These are phyloP conservation scores for Apamea anceps DNA, from an alignment of 2,888 invertebrate genomes.

Conservation along the genomic window DNA sequence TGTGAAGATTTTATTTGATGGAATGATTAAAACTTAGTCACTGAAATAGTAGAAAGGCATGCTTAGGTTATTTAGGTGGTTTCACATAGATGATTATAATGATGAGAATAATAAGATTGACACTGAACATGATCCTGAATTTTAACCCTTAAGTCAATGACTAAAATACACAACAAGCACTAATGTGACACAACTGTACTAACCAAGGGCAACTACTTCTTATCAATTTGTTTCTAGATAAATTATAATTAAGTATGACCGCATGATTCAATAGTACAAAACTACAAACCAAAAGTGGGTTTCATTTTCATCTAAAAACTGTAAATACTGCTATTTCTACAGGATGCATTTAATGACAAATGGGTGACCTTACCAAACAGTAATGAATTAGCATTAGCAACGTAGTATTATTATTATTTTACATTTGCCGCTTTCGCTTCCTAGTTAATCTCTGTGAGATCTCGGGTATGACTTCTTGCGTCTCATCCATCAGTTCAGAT, in stretches of 20 bases:
- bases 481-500: slow-evolving; percentile 68
- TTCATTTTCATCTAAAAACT: slow-evolving; percentile 20
- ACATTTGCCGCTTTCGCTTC: slow-evolving; percentile 77
- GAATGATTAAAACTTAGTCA: slow-evolving; percentile 1
- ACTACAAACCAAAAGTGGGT: slow-evolving; percentile 25
- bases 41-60: neutral
- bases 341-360: slow-evolving; percentile 19
- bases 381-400: slow-evolving; percentile 36
- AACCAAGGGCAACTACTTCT: neutral
- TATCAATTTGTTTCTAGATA: too few relatives aligned
- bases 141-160: neutral
- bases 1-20: neutral
- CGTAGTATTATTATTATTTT: slow-evolving; percentile 37
- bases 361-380: slow-evolving; percentile 37
- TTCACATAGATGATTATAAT: neutral
- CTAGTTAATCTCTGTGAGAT: slow-evolving; percentile 78
- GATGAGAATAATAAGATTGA: neutral
- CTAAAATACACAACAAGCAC: neutral
- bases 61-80: neutral
- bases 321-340: slow-evolving; percentile 37
- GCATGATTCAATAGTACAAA: slow-evolving; percentile 12
- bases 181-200: slow-evolving; percentile 1
- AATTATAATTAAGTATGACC: neutral
- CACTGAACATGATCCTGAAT: neutral
- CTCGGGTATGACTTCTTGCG: slow-evolving; percentile 77